These are phyloP conservation scores for Porites lutea DNA, from an alignment of 64 coral and sea anemone genomes.

Conservation along the genomic window DNA sequence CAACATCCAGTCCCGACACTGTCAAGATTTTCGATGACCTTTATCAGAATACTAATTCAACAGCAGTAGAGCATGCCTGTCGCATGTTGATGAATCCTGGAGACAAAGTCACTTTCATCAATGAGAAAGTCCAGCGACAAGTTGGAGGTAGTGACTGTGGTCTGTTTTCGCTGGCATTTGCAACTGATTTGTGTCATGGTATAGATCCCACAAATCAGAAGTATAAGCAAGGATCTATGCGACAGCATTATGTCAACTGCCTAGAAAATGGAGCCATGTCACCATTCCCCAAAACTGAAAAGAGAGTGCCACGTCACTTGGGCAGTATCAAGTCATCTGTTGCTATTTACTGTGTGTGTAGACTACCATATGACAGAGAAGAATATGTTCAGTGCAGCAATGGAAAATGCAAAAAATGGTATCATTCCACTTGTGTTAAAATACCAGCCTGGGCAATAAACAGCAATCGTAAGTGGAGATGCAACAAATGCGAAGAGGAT, in stretches of 20 bases:
- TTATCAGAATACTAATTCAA: conserved; percentile 45
- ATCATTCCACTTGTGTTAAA: conserved; percentile 55
- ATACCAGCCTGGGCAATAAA: conserved; percentile 50
- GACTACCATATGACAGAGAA: conserved; percentile 53
- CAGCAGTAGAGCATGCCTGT: conserved; percentile 3
- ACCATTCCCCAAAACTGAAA: conserved; percentile 63
- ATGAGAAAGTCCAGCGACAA: conserved; percentile 81
- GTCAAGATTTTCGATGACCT: conserved; percentile 64
- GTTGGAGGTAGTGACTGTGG: conserved; percentile 73
- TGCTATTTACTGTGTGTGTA: conserved; percentile 60
- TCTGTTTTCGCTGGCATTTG: conserved; percentile 73
- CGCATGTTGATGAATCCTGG: too few species aligned
- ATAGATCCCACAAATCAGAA: conserved; percentile 54
- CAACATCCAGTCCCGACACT: conserved; percentile 24
- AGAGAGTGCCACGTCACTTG: conserved; percentile 47
- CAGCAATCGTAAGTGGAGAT: conserved; percentile 33
- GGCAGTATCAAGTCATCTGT: conserved; percentile 36
- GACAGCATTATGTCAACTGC: conserved; percentile 64
- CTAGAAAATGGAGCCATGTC: conserved; percentile 52
- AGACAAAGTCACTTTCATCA: conserved; percentile 51
- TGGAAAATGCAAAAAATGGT: conserved; percentile 64
- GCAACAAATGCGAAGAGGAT: conserved; percentile 28
- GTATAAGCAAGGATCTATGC: conserved; percentile 70
- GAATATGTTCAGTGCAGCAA: conserved; percentile 62
- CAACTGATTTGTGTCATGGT: conserved; percentile 81